These are phyloP conservation scores for Plecturocebus donacophilus DNA, from an alignment of 2,113 vertebrate genomes.

Conservation along the genomic window DNA sequence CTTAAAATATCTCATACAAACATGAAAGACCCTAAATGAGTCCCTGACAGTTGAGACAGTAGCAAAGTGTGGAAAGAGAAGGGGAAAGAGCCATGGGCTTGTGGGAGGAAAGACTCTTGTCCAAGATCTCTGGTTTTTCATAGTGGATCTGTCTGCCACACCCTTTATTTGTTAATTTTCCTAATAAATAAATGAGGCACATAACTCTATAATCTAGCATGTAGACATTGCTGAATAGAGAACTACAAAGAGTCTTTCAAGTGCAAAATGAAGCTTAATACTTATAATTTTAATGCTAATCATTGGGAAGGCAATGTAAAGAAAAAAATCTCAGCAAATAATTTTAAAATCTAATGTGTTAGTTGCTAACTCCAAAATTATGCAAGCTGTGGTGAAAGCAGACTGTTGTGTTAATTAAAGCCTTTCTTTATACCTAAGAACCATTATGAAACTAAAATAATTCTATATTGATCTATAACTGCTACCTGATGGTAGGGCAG, in stretches of 20 bases:
- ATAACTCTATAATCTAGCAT: neutral
- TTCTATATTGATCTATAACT: constrained; percentile 40
- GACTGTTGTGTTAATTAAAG: constrained; percentile 47
- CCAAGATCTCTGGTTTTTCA: neutral
- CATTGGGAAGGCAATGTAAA: neutral
- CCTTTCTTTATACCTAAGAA: constrained; percentile 53
- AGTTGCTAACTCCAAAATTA: constrained; percentile 52
- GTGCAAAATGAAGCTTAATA: neutral
- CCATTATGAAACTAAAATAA: constrained; percentile 40
- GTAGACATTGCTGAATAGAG: neutral
- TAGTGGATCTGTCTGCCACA: neutral
- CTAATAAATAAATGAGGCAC: neutral
- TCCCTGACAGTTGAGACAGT: accelerated
- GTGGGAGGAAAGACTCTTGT: neutral
- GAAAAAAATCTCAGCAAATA: constrained; percentile 31
- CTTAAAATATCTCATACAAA: neutral
- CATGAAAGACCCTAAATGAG: neutral
- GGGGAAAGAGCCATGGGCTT: neutral
- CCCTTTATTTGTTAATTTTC: neutral
- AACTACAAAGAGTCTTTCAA: neutral
- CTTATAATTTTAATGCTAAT: constrained; percentile 1
- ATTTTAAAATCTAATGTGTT: constrained; percentile 49
- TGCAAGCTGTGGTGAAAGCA: constrained; percentile 4
- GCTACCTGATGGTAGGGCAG: neutral
- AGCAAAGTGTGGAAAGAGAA: neutral